phyloP scores from a whole-genome alignment of 2,888 invertebrate species.

The Ophion ellenae region DNA sequence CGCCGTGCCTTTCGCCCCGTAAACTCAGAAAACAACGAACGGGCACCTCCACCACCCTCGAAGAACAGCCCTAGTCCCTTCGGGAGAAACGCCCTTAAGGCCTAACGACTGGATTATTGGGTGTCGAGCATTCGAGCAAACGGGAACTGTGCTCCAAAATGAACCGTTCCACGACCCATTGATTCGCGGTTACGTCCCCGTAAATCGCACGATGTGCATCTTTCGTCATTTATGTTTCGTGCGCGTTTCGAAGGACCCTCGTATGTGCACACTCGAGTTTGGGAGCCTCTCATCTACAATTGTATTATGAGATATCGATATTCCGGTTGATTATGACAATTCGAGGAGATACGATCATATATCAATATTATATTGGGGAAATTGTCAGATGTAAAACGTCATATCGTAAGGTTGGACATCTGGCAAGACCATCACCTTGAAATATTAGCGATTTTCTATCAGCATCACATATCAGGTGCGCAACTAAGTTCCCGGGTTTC shows the following conservation, averaged over 20 bases:
- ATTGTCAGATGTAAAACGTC: too few species aligned
- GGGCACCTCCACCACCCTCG: constrained; percentile 56
- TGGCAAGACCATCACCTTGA: too few species aligned
- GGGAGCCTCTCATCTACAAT: background rate
- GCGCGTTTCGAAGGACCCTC: background rate
- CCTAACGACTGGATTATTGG: constrained; percentile 81
- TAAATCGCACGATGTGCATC: constrained; percentile 10
- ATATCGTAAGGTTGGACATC: too few species aligned
- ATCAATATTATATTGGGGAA: too few species aligned
- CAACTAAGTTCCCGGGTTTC: too few species aligned
- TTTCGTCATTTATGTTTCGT: background rate
- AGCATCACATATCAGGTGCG: too few species aligned
- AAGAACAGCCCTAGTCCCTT: constrained; percentile 53
- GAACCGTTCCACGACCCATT: constrained; percentile 32
- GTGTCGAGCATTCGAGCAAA: constrained; percentile 72
- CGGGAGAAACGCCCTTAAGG: constrained; percentile 72
- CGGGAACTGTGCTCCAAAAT: constrained; percentile 57
- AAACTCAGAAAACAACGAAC: constrained; percentile 25
- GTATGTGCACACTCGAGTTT: background rate
- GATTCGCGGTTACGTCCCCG: background rate
- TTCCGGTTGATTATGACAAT: too few species aligned
- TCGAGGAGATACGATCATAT: too few species aligned
- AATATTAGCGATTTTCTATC: too few species aligned
- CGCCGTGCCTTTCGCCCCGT: background rate
- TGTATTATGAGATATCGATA: too few species aligned